Conservation (phyloP, 2,113 vertebrate genomes). For the Oceanites oceanicus region DNA sequence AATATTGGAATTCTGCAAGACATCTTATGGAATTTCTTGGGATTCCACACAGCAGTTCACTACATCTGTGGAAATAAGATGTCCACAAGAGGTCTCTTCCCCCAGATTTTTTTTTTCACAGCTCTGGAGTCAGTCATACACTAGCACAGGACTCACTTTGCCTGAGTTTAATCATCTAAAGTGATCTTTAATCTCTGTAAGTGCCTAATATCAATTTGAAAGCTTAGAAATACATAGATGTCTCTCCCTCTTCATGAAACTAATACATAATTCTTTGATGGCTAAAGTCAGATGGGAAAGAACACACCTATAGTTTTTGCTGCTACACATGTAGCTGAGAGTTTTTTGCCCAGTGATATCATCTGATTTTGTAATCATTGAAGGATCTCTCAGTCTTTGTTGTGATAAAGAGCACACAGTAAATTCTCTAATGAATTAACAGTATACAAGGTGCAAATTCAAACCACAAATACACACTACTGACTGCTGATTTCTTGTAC, state of each 20-base stretch:
- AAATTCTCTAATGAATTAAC: neutral
- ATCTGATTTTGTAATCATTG: neutral
- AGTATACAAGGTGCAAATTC: neutral
- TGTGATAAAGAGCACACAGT: neutral
- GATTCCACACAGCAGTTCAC: neutral
- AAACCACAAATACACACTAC: neutral
- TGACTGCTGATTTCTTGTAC: neutral
- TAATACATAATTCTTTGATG: neutral
- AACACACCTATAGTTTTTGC: neutral
- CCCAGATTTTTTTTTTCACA: neutral
- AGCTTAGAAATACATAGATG: neutral
- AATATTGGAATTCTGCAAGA: neutral
- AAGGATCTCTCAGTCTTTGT: neutral
- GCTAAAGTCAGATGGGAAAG: neutral
- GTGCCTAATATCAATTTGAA: neutral
- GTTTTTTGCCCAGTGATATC: neutral
- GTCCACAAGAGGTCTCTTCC: neutral
- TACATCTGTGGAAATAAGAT: neutral
- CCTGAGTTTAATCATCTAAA: neutral
- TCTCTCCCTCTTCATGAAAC: neutral
- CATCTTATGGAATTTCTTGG: neutral
- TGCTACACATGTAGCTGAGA: neutral
- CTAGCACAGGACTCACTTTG: neutral
- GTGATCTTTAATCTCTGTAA: neutral
- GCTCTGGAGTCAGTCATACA: neutral